Conservation (phyloP, 2,113 vertebrate species). For the Corythornis vintsioides region DNA sequence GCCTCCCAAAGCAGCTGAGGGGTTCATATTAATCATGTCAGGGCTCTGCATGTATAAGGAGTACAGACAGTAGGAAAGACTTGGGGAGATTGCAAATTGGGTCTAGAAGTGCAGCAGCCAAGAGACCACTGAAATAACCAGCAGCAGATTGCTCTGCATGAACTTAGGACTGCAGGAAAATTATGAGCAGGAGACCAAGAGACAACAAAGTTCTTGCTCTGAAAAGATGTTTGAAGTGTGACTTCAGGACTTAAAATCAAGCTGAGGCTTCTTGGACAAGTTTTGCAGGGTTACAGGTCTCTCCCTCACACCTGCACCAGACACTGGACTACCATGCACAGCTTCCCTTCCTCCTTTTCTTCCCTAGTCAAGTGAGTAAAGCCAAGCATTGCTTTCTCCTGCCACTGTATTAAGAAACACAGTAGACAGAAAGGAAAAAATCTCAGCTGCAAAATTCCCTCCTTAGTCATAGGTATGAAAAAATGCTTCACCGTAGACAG, state of each 20-base stretch:
- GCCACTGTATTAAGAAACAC: neutral
- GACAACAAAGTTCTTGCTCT: neutral
- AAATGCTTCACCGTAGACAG: conserved; percentile 19
- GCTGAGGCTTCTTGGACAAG: neutral
- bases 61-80: neutral
- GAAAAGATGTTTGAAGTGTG: neutral
- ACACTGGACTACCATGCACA: neutral
- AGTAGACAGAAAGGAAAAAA: neutral
- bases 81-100: neutral
- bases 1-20: neutral
- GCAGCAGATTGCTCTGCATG: neutral
- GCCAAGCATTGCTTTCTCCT: neutral
- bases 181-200: neutral
- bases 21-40: neutral
- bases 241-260: neutral
- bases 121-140: neutral
- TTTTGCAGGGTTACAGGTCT: neutral
- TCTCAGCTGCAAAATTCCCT: neutral
- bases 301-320: neutral
- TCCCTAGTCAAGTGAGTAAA: neutral
- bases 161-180: neutral
- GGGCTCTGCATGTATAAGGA: neutral
- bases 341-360: neutral
- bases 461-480: conserved; percentile 64
- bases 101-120: neutral